Base-by-base conservation (phyloP, 2,797 vertebrate genomes). In the Phoeniculus purpureus region DNA sequence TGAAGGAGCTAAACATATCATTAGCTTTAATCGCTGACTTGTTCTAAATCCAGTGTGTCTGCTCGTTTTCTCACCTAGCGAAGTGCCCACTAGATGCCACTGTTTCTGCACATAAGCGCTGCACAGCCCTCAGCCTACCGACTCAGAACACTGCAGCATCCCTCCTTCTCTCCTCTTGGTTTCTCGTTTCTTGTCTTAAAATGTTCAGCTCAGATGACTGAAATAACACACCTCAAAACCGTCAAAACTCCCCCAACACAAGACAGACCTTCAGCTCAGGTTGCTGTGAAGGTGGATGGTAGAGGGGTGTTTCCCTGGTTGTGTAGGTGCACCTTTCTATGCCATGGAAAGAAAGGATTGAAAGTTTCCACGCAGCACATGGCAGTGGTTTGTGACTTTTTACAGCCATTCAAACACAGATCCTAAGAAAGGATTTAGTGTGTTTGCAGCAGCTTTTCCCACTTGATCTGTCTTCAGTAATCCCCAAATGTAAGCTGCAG, bases 61-160 rank as follows among this genome's bases (percentile, higher is more conserved):
- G 60, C 9, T 34, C 20, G 32, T 54, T 23, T 32, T 19, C 83
- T 22, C 22, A n/a, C 21, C 60, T 29, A 72, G 68, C 84, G 10
- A 75, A 12, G 60, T 56, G 62, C 87, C 97, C 97, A 88, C 97
- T 97, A 97, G 97, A 95, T 97, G 97, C 95, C 97, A 97, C 93
- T 98, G 94, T 97, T 97, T 71, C 96, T 91, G 95, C 96, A 75
- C 47, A 61, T 27, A 95, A 92, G 64, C 17, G 40, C 62, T n/a
- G 3, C 85, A 7, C 61, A 52, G 68, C 91, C 88, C 81, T 17
- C 61, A 13, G 34, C 34, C 3, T 7, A 15, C 50, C 15, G 62
- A 54, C 58, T 61, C 88, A 52, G n/a, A 52, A 18, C 48, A 43
- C 43, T 32, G 13, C 21, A 52, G 37, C 87, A 47, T 61, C 48